phyloP scores from a whole-genome alignment of 2,888 invertebrate genomes.

The Orchesella flavescens region DNA sequence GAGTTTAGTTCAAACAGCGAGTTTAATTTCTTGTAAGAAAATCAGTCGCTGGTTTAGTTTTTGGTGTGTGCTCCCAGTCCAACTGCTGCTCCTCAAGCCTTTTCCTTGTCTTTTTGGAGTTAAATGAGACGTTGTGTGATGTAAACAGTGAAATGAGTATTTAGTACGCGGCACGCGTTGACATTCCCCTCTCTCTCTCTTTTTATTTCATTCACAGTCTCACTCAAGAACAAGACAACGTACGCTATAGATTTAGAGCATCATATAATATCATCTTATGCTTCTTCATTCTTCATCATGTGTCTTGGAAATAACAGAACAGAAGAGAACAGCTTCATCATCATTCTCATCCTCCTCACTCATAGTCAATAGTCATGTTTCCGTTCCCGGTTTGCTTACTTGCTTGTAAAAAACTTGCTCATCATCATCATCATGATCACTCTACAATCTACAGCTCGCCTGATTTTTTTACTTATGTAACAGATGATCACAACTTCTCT shows the following conservation, averaged over 20 bases:
- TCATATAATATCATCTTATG: neutral
- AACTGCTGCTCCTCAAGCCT: neutral
- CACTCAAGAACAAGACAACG: no score
- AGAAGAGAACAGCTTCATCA: conserved; percentile 6
- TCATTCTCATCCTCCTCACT: conserved; percentile 53
- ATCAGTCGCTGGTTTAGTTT: no score
- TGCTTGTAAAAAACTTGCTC: no score
- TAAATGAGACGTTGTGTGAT: conserved; percentile 30
- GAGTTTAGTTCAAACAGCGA: no score
- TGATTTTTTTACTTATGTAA: no score
- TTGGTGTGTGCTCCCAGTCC: no score
- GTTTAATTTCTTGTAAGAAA: no score
- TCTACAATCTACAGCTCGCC: neutral
- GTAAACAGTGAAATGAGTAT: conserved; percentile 36
- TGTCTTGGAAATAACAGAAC: no score
- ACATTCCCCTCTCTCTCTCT: conserved; percentile 56
- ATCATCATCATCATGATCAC: neutral
- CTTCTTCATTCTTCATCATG: conserved; percentile 7
- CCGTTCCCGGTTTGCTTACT: neutral
- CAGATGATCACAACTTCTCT: no score
- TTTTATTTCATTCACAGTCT: conserved; percentile 10
- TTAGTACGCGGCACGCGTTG: conserved; percentile 69
- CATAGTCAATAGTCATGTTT: conserved; percentile 22
- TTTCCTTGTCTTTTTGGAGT: conserved; percentile 29
- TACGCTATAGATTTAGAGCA: no score